Evolutionary conservation across 2,888 invertebrate species (phyloP), one percentile per base, ranked within the genome.

Genomic region (Tolmerus cingulatus): DNA sequence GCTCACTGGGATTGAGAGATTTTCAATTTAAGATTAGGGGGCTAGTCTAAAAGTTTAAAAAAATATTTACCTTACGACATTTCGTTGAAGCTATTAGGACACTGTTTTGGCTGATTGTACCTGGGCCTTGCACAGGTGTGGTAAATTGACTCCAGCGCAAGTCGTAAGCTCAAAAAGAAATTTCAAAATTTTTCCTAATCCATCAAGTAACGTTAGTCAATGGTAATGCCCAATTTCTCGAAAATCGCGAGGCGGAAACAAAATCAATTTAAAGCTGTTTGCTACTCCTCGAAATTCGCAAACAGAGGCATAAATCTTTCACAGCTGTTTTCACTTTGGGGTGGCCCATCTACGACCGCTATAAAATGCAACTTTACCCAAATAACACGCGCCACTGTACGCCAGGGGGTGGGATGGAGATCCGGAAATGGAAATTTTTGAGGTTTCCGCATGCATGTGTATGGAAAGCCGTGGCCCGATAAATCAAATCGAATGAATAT

Each of bases 401-500:
- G 27, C 43, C 43, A 46, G 16, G 4, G 43, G 16, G 34, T 7
- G 34, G 34, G 7, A 34, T 4, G 43, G 66, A 66, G 66, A 66
- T 27, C 66, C 27, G 66, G 27, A 66, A 66, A 66, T 66, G 66
- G 8, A 66, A 66, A 66, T 23, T 66, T 27, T 66, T 66, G 66
- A 27, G 66, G 66, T 66, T 66, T 66, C 12, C 66, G 40, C 43
- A 27, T 66, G 66, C 66, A 66, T 66, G 66, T 66, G 66, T 66
- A 66, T 27, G 19, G 12, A 27, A 19, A 19, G 19, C 23, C 66
- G 23, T 23, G 46, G 37, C 79, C 66, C 81, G 66, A 87, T 87
- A 78, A 87, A 79, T 87, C 78, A 87, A 87, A 87, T 79, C 74
- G 66, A 87, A 87, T 46, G 34, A 81, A 55, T 43, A 81, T 81